phyloP scores from a whole-genome alignment of 2,113 vertebrate species.

The Daboia siamensis region DNA sequence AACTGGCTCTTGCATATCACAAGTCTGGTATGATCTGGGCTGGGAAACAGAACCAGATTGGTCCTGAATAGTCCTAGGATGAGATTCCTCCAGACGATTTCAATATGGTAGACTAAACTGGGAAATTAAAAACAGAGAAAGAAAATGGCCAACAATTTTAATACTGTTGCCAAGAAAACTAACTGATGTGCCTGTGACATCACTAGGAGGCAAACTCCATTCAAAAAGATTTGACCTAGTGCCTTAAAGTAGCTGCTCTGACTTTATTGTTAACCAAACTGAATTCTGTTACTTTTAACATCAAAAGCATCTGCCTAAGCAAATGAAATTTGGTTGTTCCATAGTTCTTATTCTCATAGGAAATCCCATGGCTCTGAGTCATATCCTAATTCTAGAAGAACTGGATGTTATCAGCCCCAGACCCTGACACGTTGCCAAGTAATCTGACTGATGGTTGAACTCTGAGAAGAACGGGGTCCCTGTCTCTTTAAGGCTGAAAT shows the following conservation, averaged over 20 bases:
- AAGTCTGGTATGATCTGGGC: neutral
- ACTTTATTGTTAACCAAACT: neutral
- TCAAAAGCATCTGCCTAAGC: neutral
- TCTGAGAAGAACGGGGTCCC: neutral
- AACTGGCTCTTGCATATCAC: neutral
- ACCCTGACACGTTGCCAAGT: accelerated
- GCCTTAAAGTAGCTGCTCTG: neutral
- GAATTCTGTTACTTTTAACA: neutral
- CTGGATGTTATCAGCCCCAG: accelerated
- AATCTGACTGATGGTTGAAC: neutral
- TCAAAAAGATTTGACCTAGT: neutral
- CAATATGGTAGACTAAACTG: neutral
- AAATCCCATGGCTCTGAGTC: neutral
- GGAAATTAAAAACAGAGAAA: neutral
- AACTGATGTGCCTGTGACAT: neutral
- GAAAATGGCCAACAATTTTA: neutral
- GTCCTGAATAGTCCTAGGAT: neutral
- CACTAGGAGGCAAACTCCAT: neutral
- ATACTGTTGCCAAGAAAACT: neutral
- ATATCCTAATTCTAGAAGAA: neutral
- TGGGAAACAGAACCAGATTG: neutral
- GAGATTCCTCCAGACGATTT: neutral
- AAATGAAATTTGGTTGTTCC: neutral
- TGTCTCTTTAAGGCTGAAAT: neutral
- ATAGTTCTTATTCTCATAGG: neutral